Conservation (phyloP, 2,113 vertebrate species). For the Halichoeres trimaculatus region DNA sequence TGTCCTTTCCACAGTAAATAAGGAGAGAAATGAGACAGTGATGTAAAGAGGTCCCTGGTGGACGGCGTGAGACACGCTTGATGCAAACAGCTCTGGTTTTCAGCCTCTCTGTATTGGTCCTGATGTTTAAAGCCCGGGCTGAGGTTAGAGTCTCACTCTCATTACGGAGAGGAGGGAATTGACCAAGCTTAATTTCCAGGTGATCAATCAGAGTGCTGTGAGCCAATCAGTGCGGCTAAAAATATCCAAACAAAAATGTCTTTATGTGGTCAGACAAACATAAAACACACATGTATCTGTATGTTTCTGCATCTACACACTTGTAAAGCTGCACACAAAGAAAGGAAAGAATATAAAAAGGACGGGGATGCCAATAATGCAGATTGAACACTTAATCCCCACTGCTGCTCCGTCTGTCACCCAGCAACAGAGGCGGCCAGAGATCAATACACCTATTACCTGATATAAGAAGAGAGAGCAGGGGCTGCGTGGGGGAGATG, state of each 20-base stretch:
- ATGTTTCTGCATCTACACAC: not conserved
- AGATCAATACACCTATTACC: constrained; percentile 72
- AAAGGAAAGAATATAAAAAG: constrained; percentile 47
- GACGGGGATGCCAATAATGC: constrained; percentile 70
- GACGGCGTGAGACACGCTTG: constrained; percentile 21
- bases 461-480: constrained; percentile 24
- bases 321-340: constrained; percentile 1
- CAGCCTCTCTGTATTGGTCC: constrained; percentile 34
- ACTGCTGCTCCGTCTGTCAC: constrained; percentile 52
- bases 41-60: constrained; percentile 33
- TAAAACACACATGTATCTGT: constrained; percentile 1
- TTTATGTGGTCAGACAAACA: not conserved
- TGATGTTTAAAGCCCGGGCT: constrained; percentile 28
- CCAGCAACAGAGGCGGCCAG: constrained; percentile 62
- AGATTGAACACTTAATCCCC: constrained; percentile 75
- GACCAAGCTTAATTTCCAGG: constrained; percentile 11
- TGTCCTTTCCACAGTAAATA: constrained; percentile 48
- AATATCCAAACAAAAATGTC: not conserved
- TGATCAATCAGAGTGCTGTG: constrained; percentile 42
- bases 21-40: constrained; percentile 21
- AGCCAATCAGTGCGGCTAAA: not conserved
- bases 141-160: constrained; percentile 32
- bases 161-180: constrained; percentile 34
- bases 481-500: not conserved
- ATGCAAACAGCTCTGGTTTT: constrained; percentile 41